Evolutionary conservation across 2,113 vertebrate species (phyloP).

Genomic region (Benitochromis conjunctus): DNA sequence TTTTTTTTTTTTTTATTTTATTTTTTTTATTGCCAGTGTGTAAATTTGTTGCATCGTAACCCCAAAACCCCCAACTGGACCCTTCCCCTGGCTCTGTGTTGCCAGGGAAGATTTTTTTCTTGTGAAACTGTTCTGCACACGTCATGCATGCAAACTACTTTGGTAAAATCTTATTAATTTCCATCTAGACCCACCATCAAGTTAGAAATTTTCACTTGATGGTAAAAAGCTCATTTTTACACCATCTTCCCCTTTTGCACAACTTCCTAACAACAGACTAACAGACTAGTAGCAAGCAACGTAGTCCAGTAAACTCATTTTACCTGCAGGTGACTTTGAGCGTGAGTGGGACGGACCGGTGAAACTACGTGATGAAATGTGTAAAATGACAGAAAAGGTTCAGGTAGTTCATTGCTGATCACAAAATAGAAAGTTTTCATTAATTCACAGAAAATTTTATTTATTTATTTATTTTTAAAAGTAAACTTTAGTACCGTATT

Average conservation of each 20-base stretch:
- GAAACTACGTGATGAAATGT: neutral
- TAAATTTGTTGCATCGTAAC: too few relatives aligned
- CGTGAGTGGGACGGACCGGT: neutral
- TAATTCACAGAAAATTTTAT: neutral
- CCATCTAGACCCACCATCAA: neutral
- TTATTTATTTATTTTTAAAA: too few relatives aligned
- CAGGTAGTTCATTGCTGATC: neutral
- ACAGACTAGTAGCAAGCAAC: neutral
- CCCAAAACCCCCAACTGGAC: too few relatives aligned
- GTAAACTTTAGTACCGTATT: neutral
- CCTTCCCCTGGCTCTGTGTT: too few relatives aligned
- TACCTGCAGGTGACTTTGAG: neutral
- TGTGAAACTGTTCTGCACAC: neutral
- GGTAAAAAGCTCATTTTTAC: neutral
- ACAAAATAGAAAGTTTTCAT: neutral
- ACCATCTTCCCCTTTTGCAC: neutral
- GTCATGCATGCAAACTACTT: rapidly evolving
- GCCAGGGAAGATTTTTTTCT: too few relatives aligned
- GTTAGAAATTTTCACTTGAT: neutral
- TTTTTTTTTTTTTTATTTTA: too few relatives aligned
- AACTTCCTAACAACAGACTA: neutral
- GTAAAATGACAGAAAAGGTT: neutral
- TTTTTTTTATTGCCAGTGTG: too few relatives aligned
- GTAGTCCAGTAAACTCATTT: neutral
- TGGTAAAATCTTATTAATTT: neutral